Base-by-base conservation (phyloP, 2,113 vertebrate species). In the Phaethornis superciliosus region DNA sequence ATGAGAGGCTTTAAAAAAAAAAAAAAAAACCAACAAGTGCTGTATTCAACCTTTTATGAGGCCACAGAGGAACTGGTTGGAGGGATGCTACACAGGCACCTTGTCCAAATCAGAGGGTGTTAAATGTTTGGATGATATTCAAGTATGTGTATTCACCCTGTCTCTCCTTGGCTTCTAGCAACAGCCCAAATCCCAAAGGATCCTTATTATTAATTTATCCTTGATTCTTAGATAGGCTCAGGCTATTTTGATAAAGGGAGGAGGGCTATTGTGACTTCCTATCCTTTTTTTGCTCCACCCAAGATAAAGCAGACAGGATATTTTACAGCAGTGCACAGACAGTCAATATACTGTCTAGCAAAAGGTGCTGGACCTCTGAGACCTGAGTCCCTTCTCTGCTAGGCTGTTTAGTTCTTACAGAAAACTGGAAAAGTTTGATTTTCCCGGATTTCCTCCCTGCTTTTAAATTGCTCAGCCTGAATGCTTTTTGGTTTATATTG, bases 221-320 rank as follows among this genome's bases (percentile, higher is more conserved):
- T 94, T 89, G 88, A 77, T 94, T 80, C 79, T 92, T 92, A 91
- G 85, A 95, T 95, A 95, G 90, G 55, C 40, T 75, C 51, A 49
- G 79, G 72, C 95, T 98, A 93, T 97, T 97, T 97, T 94, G 95
- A 97, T 94, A 96, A 95, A 93, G 97, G 97, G 97, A 69, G 94
- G 96, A 96, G 97, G 85, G 64, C 93, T 84, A 68, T 91, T 95
- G 81, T 95, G 87, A 87, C 91, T 96, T 96, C 94, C 93, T 92
- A 95, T 91, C 94, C 89, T 47, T 64, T 89, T 89, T 76, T 95
- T 96, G 85, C 89, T 96, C 94, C 90, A 65, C 65, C 95, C 81
- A 95, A 96, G 97, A 97, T 97, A 97, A 97, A 97, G 56, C 49
- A 78, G 89, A 87, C 94, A 95, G 94, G 97, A 96, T 97, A 92